Evolutionary conservation across 2,797 vertebrate genomes (phyloP), one percentile per base, ranked within the genome.

Genomic region (Rhabdophis nuchalis): DNA sequence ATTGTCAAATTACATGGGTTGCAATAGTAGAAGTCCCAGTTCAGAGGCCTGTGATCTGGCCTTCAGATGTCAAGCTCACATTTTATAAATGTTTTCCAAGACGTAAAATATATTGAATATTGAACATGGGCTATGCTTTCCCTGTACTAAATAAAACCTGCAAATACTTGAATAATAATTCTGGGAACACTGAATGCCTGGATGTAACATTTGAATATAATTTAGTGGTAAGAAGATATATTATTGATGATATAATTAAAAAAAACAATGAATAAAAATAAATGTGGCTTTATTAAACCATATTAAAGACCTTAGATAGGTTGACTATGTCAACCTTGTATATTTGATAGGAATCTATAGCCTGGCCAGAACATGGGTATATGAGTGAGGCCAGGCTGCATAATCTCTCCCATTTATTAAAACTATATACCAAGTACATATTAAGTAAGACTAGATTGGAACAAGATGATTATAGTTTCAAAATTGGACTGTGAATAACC

Each of bases 41-140:
- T 82, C 46, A 82, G 10, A 9, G 94, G 46, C 61, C 5, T 52
- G 87, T 5, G 92, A 90, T 87, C 3, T 95, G 89, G 52, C 85
- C 94, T 89, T 54, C 92, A 46, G 57, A n/a, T 93, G 46, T 72
- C 60, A 29, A 91, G 23, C n/a, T 2, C 87, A 93, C 56, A 91
- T 32, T 29, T 61, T 88, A 88, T 46, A 82, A 88, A 90, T 54
- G 16, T 54, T 58, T 90, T 82, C 50, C 41, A 64, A 54, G 56
- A 23, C 46, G 27, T 92, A n/a, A 68, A 72, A 36, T 13, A 0
- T 41, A 41, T 23, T 2, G 36, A 27, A 32, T 27, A 77, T 23
- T 4, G 72, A 18, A 32, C 27, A 86, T 29, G 5, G 29, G 3
- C 4, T 32, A 27, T 68, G 27, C 52, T 68, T 25, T 11, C 13